A percentile compares a stretch with the other conserved stretches of the same genome.
phyloP scores from a whole-genome alignment of 2,113 vertebrate species.

The Phasianus colchicus region DNA sequence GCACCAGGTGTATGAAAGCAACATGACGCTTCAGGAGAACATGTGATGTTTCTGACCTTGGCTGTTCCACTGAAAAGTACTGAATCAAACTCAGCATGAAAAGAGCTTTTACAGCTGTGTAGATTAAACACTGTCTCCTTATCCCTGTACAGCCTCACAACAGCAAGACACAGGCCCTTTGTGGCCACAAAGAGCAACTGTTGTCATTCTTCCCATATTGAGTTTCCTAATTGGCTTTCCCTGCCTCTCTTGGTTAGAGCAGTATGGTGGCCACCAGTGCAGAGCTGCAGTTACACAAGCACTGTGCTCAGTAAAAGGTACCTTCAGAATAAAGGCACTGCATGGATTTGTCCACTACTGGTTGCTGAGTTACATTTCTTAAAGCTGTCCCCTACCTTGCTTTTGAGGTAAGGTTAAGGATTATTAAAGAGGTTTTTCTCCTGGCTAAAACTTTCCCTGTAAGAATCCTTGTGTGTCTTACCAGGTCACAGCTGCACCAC shows the following conservation, averaged over 20 bases:
- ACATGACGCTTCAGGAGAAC: not conserved
- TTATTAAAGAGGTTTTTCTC: rapidly evolving
- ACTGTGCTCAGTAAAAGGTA: rapidly evolving
- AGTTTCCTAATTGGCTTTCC: not conserved
- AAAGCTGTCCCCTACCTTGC: not conserved
- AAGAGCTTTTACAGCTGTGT: not conserved
- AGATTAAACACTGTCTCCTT: constrained; percentile 31
- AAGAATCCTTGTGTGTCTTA: not conserved
- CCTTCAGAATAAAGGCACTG: rapidly evolving
- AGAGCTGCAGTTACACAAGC: not conserved
- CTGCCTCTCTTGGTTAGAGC: rapidly evolving
- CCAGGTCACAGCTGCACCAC: not conserved
- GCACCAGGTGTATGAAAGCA: not conserved
- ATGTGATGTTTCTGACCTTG: not conserved
- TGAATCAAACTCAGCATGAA: rapidly evolving
- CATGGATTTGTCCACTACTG: not conserved
- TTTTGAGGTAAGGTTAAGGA: not conserved
- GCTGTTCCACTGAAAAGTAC: not conserved
- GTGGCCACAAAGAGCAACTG: not conserved
- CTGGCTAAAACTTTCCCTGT: not conserved
- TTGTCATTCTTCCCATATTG: not conserved
- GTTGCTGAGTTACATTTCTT: not conserved
- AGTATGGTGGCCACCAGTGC: rapidly evolving
- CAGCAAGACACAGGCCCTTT: not conserved
- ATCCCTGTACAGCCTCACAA: not conserved